Conservation (phyloP, 2,113 vertebrate species). For the Odontophorus gujanensis region DNA sequence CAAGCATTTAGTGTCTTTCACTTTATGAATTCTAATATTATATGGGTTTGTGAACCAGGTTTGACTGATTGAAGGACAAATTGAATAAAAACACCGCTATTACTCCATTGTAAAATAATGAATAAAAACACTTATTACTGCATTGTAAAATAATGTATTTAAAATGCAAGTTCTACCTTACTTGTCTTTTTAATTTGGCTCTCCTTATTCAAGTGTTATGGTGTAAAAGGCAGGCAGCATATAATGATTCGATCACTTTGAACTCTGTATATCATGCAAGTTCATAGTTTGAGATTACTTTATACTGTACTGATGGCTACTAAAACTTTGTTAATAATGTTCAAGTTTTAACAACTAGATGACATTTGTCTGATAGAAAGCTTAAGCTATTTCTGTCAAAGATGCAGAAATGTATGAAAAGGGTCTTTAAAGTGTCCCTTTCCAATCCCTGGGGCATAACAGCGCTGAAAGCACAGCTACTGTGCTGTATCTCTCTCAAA, state of each 20-base stretch:
- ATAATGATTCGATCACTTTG: not conserved
- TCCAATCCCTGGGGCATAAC: constrained; percentile 52
- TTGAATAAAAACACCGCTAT: not conserved
- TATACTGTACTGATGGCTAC: constrained; percentile 43
- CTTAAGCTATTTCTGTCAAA: constrained; percentile 59
- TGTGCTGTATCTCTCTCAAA: constrained; percentile 65
- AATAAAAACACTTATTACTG: not conserved
- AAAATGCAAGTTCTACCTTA: constrained; percentile 2
- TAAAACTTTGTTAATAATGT: constrained; percentile 48
- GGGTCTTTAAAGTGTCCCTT: constrained; percentile 69
- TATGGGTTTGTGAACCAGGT: not conserved
- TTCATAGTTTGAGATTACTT: constrained; percentile 10
- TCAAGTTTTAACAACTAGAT: constrained; percentile 64
- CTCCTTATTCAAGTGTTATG: not conserved
- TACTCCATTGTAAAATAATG: not conserved
- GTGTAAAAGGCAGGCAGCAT: not conserved
- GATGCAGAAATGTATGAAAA: constrained; percentile 62
- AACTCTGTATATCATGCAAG: constrained; percentile 11
- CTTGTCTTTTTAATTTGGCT: not conserved
- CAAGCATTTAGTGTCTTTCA: constrained; percentile 48
- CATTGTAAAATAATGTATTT: not conserved
- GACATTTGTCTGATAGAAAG: constrained; percentile 64
- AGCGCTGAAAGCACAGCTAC: constrained; percentile 54
- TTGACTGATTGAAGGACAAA: constrained; percentile 41
- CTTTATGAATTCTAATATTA: constrained; percentile 39